These are phyloP conservation scores for Sinocyclocheilus rhinocerous DNA, from an alignment of 2,113 vertebrate species.

Conservation along the genomic window DNA sequence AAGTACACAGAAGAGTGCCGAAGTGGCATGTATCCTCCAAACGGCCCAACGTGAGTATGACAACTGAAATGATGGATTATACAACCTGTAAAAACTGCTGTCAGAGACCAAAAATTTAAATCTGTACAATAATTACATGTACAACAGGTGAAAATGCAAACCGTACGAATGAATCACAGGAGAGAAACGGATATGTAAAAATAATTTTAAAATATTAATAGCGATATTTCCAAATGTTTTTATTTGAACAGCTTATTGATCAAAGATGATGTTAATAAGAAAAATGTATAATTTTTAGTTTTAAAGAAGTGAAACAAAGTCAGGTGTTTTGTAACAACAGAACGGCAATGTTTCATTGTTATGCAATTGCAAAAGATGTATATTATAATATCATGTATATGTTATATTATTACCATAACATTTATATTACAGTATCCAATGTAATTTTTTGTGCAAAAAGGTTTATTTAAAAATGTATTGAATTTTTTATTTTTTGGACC, in stretches of 20 bases:
- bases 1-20: slow-evolving; percentile 92
- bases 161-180: too few species aligned
- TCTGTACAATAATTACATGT: neutral
- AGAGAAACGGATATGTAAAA: too few species aligned
- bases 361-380: neutral
- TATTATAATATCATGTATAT: too few species aligned
- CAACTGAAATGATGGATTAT: neutral
- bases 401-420: too few species aligned
- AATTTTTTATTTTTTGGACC: too few species aligned
- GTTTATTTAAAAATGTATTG: too few species aligned
- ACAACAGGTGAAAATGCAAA: neutral
- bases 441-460: too few species aligned
- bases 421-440: too few species aligned
- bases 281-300: neutral
- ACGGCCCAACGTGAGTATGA: slow-evolving; percentile 90
- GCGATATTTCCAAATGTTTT: too few species aligned
- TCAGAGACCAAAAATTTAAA: neutral
- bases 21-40: slow-evolving; percentile 86
- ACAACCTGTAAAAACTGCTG: neutral
- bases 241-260: too few species aligned
- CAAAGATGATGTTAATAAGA: too few species aligned
- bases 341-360: neutral
- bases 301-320: neutral
- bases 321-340: slow-evolving; percentile 36
- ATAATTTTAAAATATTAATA: too few species aligned